Evolutionary conservation across 2,888 invertebrate species (phyloP).

Genomic region (Leptinotarsa haldemani): DNA sequence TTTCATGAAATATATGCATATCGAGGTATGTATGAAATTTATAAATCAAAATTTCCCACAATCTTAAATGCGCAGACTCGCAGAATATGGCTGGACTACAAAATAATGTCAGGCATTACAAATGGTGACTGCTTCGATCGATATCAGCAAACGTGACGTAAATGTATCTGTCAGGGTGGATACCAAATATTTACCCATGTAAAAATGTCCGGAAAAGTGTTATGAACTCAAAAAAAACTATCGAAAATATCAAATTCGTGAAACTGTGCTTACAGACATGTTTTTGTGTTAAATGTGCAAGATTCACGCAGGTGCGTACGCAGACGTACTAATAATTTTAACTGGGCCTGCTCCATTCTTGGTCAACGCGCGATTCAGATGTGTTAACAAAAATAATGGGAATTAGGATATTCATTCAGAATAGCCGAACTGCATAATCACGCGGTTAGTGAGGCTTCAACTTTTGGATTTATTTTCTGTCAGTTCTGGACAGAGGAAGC

Average conservation of each 20-base stretch:
- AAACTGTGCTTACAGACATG: slow-evolving; percentile 64
- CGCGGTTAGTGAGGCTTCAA: background rate
- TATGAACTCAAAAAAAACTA: slow-evolving; percentile 54
- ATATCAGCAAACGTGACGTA: slow-evolving; percentile 67
- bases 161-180: slow-evolving; percentile 62
- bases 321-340: slow-evolving; percentile 90
- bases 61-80: slow-evolving; percentile 74
- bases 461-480: background rate
- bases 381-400: slow-evolving; percentile 23
- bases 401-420: background rate
- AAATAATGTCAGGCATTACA: slow-evolving; percentile 68
- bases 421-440: background rate
- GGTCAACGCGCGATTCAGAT: slow-evolving; percentile 62
- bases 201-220: slow-evolving; percentile 60
- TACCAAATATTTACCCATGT: slow-evolving; percentile 59
- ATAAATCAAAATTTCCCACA: slow-evolving; percentile 46
- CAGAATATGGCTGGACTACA: slow-evolving; percentile 75
- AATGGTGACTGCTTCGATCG: slow-evolving; percentile 72
- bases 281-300: slow-evolving; percentile 66
- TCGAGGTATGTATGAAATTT: slow-evolving; percentile 26
- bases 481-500: slow-evolving; percentile 49
- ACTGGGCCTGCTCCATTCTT: slow-evolving; percentile 86
- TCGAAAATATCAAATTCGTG: slow-evolving; percentile 56
- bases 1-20: background rate
- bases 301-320: slow-evolving; percentile 95